A percentile compares a stretch with the other conserved stretches of the same genome.
These are phyloP conservation scores for Rhipidura dahli DNA, from an alignment of 2,113 vertebrate genomes.

Conservation along the genomic window DNA sequence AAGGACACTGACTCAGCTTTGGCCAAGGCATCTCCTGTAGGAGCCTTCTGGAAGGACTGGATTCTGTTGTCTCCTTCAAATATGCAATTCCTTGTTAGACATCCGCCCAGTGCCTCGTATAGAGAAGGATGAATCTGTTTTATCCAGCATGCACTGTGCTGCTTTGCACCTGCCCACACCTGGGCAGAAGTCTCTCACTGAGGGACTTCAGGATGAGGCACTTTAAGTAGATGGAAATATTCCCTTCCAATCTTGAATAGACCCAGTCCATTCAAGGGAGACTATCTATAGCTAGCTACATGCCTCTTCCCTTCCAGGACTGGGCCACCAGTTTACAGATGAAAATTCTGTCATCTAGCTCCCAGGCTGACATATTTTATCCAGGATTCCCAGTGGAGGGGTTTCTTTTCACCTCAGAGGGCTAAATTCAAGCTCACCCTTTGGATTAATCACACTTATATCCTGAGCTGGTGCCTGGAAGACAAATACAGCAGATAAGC, in stretches of 20 bases:
- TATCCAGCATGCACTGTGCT: neutral
- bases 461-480: neutral
- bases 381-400: neutral
- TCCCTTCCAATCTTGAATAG: neutral
- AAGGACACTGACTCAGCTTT: neutral
- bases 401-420: neutral
- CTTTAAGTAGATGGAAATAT: neutral
- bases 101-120: neutral
- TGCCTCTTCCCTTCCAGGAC: neutral
- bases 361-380: neutral
- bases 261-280: neutral
- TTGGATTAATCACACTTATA: neutral
- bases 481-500: neutral
- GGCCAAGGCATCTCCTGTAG: neutral
- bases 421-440: neutral
- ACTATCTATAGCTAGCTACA: neutral
- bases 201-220: neutral
- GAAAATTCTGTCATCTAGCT: neutral
- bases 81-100: neutral
- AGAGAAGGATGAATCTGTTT: neutral
- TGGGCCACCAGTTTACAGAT: neutral
- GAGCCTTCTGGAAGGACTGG: neutral
- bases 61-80: neutral
- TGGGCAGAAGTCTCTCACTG: neutral
- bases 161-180: neutral